Base-by-base conservation (phyloP, 2,797 vertebrate genomes). In the Loriculus beryllinus region DNA sequence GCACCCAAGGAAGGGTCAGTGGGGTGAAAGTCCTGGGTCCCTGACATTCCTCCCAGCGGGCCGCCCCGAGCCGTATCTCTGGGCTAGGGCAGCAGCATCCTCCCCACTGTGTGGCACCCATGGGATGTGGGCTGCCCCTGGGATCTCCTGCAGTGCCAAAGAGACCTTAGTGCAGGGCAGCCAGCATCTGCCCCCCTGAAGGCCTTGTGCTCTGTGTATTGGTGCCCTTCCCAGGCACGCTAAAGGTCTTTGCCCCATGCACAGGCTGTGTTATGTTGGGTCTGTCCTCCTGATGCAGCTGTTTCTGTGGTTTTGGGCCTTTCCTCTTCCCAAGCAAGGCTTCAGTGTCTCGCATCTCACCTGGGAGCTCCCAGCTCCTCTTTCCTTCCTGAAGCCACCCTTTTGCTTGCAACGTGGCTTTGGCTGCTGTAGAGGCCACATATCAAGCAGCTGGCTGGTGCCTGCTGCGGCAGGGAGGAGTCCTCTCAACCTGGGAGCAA, bases 101-200 rank as follows among this genome's bases (percentile, higher is more conserved):
- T 85, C 15, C 35, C 16, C 9, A 1, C 17, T 28, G 21, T 2
- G 0, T 1, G 3, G 65, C 59, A 39, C 47, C 3, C 3, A 2
- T 33, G 51, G 63, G 62, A 15, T 47, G 28, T 0, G 7, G 37
- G 56, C 48, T 92, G 60, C 29, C 40, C 14, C 28, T 11, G 1
- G 42, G 80, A 47, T 67, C 49, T 82, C 31, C 74, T 82, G 75
- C 79, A 90, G 79, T 96, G 91, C 91, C 94, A 95, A 95, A 96
- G 76, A 70, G 82, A 79, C 35, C 33, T 22, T 5, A 12, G 29
- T 2, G 3, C 40, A n/a, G 37, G 40, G 40, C 42, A 89, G 68
- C 45, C 18, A 0, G 28, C 2, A 0, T 77, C n/a, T 52, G 28
- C 19, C 37, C n/a, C 3, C 33, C 29, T 62, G 79, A 81, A 91